Conservation (phyloP, 2,113 vertebrate species). For the Chloropsis cyanopogon region DNA sequence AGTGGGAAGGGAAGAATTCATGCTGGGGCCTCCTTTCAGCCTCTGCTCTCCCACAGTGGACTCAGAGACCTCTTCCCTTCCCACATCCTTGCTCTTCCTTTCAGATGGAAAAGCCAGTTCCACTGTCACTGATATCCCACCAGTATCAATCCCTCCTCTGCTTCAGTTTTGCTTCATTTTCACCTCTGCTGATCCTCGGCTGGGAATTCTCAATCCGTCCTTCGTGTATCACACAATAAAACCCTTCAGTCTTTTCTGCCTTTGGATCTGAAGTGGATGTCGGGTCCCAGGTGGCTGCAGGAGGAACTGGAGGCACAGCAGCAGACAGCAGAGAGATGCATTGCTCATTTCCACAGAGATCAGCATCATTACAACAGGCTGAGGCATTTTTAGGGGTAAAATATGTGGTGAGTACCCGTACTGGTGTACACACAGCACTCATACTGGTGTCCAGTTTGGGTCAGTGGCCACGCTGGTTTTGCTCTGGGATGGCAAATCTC, state of each 20-base stretch:
- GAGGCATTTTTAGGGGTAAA: neutral
- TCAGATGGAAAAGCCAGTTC: slow-evolving; percentile 53
- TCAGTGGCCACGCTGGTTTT: neutral
- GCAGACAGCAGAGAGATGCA: neutral
- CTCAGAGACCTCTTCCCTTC: slow-evolving; percentile 25
- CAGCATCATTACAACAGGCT: fast-evolving
- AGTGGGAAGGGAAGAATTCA: slow-evolving; percentile 37
- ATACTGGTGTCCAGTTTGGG: fast-evolving
- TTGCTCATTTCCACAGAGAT: neutral
- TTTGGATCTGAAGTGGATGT: neutral
- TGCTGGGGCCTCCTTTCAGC: slow-evolving; percentile 53
- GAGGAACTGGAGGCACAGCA: neutral
- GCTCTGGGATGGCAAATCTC: neutral
- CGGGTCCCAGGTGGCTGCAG: neutral
- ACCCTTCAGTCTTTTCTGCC: neutral
- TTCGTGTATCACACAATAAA: neutral
- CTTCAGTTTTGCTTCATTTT: slow-evolving; percentile 32
- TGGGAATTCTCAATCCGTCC: neutral
- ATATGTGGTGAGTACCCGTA: fast-evolving
- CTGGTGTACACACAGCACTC: neutral
- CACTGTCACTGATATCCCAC: neutral
- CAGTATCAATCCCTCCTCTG: neutral
- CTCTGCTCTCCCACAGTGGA: slow-evolving; percentile 41
- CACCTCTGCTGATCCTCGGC: neutral
- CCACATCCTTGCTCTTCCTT: slow-evolving; percentile 52